phyloP scores from a whole-genome alignment of 1,140 invertebrate species.

The Apolygus lucorum region DNA sequence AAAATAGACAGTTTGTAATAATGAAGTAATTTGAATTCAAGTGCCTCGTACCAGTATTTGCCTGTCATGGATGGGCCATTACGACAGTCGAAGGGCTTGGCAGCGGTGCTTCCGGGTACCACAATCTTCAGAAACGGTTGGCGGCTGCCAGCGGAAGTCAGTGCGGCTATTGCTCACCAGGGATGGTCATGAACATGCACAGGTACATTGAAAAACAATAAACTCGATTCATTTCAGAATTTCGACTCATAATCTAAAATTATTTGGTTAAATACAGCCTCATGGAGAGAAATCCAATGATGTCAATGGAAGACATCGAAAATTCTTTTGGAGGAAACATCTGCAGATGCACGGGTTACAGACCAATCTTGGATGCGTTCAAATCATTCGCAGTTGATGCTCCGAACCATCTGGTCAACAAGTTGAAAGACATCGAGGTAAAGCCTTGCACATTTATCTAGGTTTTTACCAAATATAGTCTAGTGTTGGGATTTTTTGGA shows the following conservation, averaged over 20 bases:
- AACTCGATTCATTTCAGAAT: neutral
- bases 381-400: slow-evolving; percentile 42
- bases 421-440: slow-evolving; percentile 38
- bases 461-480: too few species aligned
- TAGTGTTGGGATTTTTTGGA: too few species aligned
- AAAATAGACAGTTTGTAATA: neutral
- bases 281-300: slow-evolving; percentile 27
- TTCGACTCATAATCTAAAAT: neutral
- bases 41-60: slow-evolving; percentile 44
- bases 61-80: slow-evolving; percentile 43
- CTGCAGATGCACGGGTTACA: slow-evolving; percentile 79
- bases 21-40: slow-evolving; percentile 30
- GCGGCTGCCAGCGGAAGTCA: slow-evolving; percentile 40
- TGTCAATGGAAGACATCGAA: slow-evolving; percentile 55
- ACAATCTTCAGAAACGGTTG: slow-evolving; percentile 37
- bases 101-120: slow-evolving; percentile 38
- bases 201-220: slow-evolving; percentile 33
- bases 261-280: slow-evolving; percentile 26
- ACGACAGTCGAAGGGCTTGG: slow-evolving; percentile 45
- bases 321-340: slow-evolving; percentile 72
- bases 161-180: slow-evolving; percentile 45
- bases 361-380: slow-evolving; percentile 74
- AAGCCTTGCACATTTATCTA: neutral
- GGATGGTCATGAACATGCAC: slow-evolving; percentile 44
- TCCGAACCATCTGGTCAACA: slow-evolving; percentile 32